A percentile compares a stretch with the other conserved stretches of the same genome.
Conservation (phyloP, 2,797 vertebrate species). For the Sebastes hopkinsi region DNA sequence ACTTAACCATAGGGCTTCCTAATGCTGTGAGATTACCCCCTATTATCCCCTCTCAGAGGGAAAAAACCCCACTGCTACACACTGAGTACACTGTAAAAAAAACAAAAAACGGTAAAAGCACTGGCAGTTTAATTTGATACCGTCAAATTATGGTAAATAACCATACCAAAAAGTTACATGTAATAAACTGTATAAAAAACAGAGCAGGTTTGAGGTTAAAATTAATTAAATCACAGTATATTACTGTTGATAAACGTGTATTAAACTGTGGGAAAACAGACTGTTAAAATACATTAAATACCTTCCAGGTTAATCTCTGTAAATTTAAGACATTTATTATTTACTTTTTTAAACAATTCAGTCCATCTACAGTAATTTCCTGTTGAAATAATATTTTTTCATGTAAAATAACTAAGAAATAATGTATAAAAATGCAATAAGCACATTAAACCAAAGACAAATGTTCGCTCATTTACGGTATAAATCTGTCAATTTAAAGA, state of each 20-base stretch:
- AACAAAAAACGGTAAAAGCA: too few species aligned
- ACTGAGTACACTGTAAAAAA: background rate
- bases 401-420: too few species aligned
- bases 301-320: background rate
- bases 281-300: background rate
- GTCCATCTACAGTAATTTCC: too few species aligned
- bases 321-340: background rate
- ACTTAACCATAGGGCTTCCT: slow-evolving; percentile 35
- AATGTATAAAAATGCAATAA: too few species aligned
- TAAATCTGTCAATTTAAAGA: too few species aligned
- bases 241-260: background rate
- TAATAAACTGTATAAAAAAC: too few species aligned
- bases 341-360: too few species aligned
- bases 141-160: too few species aligned
- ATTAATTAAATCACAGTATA: background rate
- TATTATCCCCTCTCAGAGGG: slow-evolving; percentile 30
- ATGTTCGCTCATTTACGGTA: rapidly evolving
- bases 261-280: background rate
- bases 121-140: too few species aligned
- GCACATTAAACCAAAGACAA: too few species aligned
- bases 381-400: too few species aligned
- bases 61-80: background rate
- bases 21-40: slow-evolving; percentile 41
- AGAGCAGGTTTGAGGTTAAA: background rate
- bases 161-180: too few species aligned